Conservation (phyloP, 1,140 invertebrate species). For the Asbolus verrucosus region DNA sequence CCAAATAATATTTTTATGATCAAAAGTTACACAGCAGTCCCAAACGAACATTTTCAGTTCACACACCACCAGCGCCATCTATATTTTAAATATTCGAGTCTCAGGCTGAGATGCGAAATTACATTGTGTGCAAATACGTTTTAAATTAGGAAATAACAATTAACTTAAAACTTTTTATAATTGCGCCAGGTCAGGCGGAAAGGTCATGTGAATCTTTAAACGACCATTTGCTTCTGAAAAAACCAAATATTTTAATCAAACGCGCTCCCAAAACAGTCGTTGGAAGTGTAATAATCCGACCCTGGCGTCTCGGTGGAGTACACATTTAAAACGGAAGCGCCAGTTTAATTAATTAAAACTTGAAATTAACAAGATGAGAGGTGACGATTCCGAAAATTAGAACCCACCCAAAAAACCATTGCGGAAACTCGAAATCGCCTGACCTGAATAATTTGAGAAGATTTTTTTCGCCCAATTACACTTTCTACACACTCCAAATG, state of each 20-base stretch:
- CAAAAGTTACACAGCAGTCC: too few relatives aligned
- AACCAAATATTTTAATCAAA: too few relatives aligned
- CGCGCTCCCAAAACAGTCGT: background rate
- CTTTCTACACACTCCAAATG: slow-evolving; percentile 35
- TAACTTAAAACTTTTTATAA: too few relatives aligned
- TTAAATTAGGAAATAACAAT: too few relatives aligned
- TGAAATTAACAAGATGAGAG: background rate
- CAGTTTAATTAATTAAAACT: background rate
- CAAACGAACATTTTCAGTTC: background rate
- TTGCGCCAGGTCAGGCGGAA: too few relatives aligned
- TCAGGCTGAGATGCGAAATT: background rate
- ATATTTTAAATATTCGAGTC: slow-evolving; percentile 26
- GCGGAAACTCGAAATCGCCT: background rate
- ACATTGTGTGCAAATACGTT: too few relatives aligned
- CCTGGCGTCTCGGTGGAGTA: background rate
- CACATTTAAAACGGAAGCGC: slow-evolving; percentile 4
- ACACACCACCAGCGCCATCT: slow-evolving; percentile 27
- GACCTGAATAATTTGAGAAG: slow-evolving; percentile 19
- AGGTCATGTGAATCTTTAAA: too few relatives aligned
- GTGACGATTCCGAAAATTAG: slow-evolving; percentile 17
- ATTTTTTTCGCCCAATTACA: slow-evolving; percentile 33
- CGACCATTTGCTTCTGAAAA: too few relatives aligned
- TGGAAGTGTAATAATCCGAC: background rate
- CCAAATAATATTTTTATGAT: too few relatives aligned
- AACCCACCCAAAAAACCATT: background rate